phyloP scores from a whole-genome alignment of 2,113 vertebrate species.

The Morphnarchus princeps region DNA sequence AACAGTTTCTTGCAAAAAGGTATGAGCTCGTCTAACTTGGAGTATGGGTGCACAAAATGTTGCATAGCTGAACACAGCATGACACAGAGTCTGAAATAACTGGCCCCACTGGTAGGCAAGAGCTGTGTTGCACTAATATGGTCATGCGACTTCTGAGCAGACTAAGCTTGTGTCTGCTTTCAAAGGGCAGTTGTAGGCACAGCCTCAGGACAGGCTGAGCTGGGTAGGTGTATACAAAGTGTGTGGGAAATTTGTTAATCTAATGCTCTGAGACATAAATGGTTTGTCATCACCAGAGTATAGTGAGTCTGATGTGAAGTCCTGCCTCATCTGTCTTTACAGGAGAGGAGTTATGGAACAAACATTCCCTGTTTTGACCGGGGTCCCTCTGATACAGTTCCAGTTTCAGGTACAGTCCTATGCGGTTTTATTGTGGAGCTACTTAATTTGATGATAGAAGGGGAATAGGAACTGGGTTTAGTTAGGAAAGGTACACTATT shows the following conservation, averaged over 20 bases:
- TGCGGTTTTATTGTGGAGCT: neutral
- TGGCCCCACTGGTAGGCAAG: neutral
- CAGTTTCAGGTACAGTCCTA: conserved; percentile 67
- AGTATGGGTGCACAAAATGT: neutral
- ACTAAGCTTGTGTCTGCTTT: neutral
- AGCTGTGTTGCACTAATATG: accelerated
- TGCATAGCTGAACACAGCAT: neutral
- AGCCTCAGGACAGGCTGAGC: neutral
- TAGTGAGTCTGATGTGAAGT: neutral
- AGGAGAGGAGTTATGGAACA: conserved; percentile 50
- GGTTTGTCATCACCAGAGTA: neutral
- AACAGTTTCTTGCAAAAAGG: neutral
- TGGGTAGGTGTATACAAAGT: neutral
- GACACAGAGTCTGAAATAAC: neutral
- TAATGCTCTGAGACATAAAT: neutral
- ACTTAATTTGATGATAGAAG: neutral
- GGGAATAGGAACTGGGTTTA: neutral
- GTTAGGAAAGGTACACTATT: neutral
- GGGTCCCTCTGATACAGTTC: conserved; percentile 48
- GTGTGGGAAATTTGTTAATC: neutral
- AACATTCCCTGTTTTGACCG: conserved; percentile 50
- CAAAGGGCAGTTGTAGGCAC: neutral
- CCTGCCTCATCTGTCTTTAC: neutral
- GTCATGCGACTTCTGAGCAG: accelerated
- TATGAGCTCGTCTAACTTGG: accelerated